Evolutionary conservation across 2,888 invertebrate genomes (phyloP).

Genomic region (Drosophila villosipedis): DNA sequence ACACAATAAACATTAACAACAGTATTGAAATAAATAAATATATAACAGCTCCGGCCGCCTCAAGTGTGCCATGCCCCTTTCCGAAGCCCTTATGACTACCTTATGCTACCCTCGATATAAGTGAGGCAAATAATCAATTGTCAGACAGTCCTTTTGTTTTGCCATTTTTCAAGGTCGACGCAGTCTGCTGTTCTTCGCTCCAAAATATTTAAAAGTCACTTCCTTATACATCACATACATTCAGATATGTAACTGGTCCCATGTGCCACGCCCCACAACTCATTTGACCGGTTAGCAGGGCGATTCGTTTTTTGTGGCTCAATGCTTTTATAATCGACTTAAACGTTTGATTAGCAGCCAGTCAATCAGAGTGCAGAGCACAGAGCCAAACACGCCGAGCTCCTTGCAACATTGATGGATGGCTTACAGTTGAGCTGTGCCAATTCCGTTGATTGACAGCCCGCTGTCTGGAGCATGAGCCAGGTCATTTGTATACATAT

Average conservation of each 20-base stretch:
- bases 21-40: slow-evolving; percentile 63
- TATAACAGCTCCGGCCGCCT: slow-evolving; percentile 35
- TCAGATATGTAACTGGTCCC: not conserved
- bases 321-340: slow-evolving; percentile 79
- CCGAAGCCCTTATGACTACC: slow-evolving; percentile 27
- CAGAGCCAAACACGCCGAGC: slow-evolving; percentile 14
- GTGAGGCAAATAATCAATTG: slow-evolving; percentile 39
- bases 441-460: slow-evolving; percentile 63
- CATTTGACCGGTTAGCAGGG: slow-evolving; percentile 3
- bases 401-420: slow-evolving; percentile 40
- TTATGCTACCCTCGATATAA: slow-evolving; percentile 3
- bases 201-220: slow-evolving; percentile 57
- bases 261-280: slow-evolving; percentile 19
- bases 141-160: slow-evolving; percentile 20
- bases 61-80: slow-evolving; percentile 36
- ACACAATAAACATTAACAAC: slow-evolving; percentile 71
- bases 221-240: not conserved
- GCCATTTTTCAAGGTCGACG: slow-evolving; percentile 43
- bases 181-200: slow-evolving; percentile 10
- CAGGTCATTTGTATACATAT: slow-evolving; percentile 7
- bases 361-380: slow-evolving; percentile 42
- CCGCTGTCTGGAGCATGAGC: slow-evolving; percentile 29
- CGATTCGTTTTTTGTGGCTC: slow-evolving; percentile 48
- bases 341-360: slow-evolving; percentile 60
- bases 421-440: slow-evolving; percentile 44